Evolutionary conservation across 2,888 invertebrate genomes (phyloP).

Genomic region (Thymelicus acteon): DNA sequence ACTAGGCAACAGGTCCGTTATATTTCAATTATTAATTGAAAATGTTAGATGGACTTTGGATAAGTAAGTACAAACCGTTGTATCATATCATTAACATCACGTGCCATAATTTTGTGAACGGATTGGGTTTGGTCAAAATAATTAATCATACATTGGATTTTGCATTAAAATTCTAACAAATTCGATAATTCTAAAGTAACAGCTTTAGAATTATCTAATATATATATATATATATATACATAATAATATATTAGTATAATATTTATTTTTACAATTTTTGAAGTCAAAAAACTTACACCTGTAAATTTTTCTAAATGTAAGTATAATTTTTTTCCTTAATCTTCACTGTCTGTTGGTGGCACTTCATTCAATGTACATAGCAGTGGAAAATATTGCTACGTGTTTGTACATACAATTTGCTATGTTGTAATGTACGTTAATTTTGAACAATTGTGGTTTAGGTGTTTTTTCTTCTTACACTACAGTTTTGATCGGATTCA

Average conservation of each 20-base stretch:
- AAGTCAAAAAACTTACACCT: background rate
- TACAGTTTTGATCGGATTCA: no score
- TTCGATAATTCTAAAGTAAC: background rate
- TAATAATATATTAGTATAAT: no score
- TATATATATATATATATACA: no score
- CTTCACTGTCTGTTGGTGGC: constrained; percentile 1
- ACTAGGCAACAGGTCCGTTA: constrained; percentile 55
- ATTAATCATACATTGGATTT: constrained; percentile 16
- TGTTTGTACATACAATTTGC: constrained; percentile 3
- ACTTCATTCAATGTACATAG: constrained; percentile 1
- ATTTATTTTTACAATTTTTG: background rate
- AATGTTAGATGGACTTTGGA: background rate
- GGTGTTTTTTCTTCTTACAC: background rate
- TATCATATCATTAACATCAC: constrained; percentile 23
- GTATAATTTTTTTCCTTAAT: background rate
- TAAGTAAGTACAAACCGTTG: constrained; percentile 18
- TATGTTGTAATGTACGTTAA: background rate
- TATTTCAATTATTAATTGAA: background rate
- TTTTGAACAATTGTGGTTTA: background rate
- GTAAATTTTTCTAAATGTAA: background rate
- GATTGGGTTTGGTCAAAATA: constrained; percentile 29
- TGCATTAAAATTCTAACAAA: constrained; percentile 26
- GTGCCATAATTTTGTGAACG: constrained; percentile 22
- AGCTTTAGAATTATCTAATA: background rate
- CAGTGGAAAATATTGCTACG: background rate